phyloP scores from a whole-genome alignment of 37 sponge, comb jelly and placozoan genomes.

The Cliona cf. orientalis region DNA sequence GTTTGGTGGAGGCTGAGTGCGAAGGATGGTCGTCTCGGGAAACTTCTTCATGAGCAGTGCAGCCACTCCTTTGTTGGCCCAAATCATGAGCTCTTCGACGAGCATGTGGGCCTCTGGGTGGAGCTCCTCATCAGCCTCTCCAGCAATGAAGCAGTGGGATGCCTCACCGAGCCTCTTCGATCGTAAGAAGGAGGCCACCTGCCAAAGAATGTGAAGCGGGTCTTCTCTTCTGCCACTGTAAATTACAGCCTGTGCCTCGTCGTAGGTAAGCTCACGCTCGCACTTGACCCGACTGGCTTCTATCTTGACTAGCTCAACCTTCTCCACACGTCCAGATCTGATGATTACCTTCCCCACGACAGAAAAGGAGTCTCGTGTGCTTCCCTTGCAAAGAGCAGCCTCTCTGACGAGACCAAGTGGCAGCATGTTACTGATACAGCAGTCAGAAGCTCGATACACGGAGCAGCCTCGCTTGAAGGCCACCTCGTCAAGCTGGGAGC shows the following conservation, averaged over 20 bases:
- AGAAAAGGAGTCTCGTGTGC: conserved; percentile 11
- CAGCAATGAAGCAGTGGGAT: background rate
- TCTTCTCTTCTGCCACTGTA: background rate
- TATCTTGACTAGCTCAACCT: background rate
- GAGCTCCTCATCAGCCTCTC: conserved; percentile 5
- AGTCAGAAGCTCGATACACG: conserved; percentile 25
- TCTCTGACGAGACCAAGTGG: background rate
- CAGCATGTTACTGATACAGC: conserved; percentile 26
- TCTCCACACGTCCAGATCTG: background rate
- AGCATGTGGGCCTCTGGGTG: conserved; percentile 45
- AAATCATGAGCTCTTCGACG: conserved; percentile 65
- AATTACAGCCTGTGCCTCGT: conserved; percentile 27
- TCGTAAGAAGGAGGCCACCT: conserved; percentile 38
- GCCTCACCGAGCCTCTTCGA: conserved; percentile 30
- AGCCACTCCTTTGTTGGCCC: conserved; percentile 53
- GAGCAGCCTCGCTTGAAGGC: conserved; percentile 27
- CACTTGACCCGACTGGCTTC: background rate
- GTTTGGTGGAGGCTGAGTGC: conserved; percentile 40
- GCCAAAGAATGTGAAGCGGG: conserved; percentile 10
- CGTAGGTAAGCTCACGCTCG: conserved; percentile 9
- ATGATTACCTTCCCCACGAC: background rate
- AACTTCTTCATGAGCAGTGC: conserved; percentile 5
- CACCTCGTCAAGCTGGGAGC: conserved; percentile 2
- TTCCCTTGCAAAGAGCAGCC: background rate
- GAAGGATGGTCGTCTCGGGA: background rate